Base-by-base conservation (phyloP, 2,797 vertebrate genomes). In the Pseudochirops corinnae region DNA sequence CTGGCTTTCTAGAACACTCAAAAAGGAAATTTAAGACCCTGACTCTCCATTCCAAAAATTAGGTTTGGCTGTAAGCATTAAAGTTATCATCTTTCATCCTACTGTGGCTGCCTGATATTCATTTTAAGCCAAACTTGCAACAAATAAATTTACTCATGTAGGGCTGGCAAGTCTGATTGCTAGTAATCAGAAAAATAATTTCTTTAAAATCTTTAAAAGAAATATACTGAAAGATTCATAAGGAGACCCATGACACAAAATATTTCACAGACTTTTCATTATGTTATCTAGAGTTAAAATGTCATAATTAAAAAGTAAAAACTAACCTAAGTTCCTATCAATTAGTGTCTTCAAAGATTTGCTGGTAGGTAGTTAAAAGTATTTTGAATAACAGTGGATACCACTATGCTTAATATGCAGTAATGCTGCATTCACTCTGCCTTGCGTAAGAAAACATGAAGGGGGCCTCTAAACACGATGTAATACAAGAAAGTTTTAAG, bases 11-110 rank as follows among this genome's bases (percentile, higher is more conserved):
- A 92, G 60, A 93, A 93, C 62, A 94, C 95, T 94, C 12, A 95
- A 67, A 3, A 6, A 92, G 13, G 91, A 60, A 31, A 94, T 26
- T 26, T 62, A 58, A 96, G 92, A 94, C n/a, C 92, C 10, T 58
- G 26, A 93, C 11, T 9, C 39, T 93, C 46, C 26, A 90, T 33
- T 93, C 94, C 74, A 93, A 93, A 95, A 96, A 93, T 90, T 95
- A 92, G 90, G 28, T 87, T 93, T 96, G 67, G 14, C 67, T 92
- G 9, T 50, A 95, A 95, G 93, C 91, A 95, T 60, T 93, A 97
- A 0, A 94, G 26, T 92, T 31, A 92, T n/a, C 46, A 92, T 91
- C 12, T 10, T 31, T 94, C 56, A 94, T 90, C 53, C 90, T 93
- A 90, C 90, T 16, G n/a, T 95, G 39, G 26, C 57, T 92, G 10